A percentile compares a stretch with the other conserved stretches of the same genome.
phyloP scores from a whole-genome alignment of 2,888 invertebrate species.

The Pandemis cinnamomeana region DNA sequence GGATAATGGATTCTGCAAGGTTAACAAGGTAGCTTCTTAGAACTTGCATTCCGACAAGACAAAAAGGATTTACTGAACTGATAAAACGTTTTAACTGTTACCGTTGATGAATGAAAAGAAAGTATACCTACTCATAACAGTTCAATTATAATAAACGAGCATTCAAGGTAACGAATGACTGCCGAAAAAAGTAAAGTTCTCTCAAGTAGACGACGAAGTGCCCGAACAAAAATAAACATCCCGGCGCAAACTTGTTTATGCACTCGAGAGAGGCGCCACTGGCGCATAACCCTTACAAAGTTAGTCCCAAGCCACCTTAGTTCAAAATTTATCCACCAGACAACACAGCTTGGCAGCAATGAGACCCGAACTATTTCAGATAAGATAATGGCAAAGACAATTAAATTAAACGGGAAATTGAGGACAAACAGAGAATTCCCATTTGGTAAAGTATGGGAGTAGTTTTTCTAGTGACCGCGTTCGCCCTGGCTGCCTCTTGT shows the following conservation, averaged over 20 bases:
- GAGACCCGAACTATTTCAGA: constrained; percentile 47
- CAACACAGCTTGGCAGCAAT: constrained; percentile 8
- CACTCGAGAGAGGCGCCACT: constrained; percentile 13
- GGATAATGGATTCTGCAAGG: constrained; percentile 31
- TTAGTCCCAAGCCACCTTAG: constrained; percentile 8
- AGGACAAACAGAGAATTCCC: constrained; percentile 53
- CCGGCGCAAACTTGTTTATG: constrained; percentile 27
- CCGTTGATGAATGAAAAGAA: neutral
- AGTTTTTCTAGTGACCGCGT: constrained; percentile 40
- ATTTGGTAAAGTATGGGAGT: constrained; percentile 49
- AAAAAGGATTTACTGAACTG: neutral
- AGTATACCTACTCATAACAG: neutral
- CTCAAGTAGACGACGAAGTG: constrained; percentile 31
- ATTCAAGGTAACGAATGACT: constrained; percentile 23
- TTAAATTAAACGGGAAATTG: constrained; percentile 55
- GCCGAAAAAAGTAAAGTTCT: neutral
- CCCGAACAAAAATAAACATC: constrained; percentile 44
- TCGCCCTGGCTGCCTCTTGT: neutral
- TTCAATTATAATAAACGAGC: neutral
- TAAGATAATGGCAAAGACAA: constrained; percentile 63
- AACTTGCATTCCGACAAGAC: neutral
- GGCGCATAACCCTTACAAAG: constrained; percentile 7
- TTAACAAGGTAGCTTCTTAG: neutral
- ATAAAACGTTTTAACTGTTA: too few species aligned
- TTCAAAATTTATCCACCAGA: constrained; percentile 11